These are phyloP conservation scores for Phorcus lineatus DNA, from an alignment of 2,888 invertebrate species.

Conservation along the genomic window DNA sequence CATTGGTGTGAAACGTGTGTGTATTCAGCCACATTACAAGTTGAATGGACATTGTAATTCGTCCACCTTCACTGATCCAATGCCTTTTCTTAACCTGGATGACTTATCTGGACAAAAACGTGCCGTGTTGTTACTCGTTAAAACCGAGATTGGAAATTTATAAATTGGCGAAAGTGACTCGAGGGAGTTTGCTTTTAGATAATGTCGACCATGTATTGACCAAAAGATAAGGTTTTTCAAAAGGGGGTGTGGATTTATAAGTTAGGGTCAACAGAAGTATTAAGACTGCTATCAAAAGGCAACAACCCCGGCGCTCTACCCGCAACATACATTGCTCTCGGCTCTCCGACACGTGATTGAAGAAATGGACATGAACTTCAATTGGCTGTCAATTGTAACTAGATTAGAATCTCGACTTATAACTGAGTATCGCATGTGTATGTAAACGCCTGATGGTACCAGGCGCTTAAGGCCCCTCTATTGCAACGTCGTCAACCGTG, in stretches of 20 bases:
- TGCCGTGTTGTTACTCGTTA: no score
- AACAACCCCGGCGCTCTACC: neutral
- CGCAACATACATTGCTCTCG: neutral
- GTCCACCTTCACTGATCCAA: no score
- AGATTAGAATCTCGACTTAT: no score
- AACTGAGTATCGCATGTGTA: no score
- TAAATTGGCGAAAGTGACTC: conserved; percentile 10
- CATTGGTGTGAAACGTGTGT: no score
- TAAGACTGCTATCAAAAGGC: neutral
- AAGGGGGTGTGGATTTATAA: neutral
- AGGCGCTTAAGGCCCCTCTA: no score
- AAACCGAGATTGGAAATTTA: neutral
- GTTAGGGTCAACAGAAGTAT: neutral
- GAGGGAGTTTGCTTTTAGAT: conserved; percentile 4
- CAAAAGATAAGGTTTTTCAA: neutral
- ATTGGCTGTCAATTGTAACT: neutral
- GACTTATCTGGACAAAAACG: no score
- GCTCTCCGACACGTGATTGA: neutral
- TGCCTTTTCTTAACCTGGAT: no score
- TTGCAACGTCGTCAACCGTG: no score
- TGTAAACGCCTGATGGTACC: no score
- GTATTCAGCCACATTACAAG: no score
- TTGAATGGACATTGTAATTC: no score
- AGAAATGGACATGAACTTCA: neutral
- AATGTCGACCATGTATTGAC: neutral